A percentile compares a stretch with the other conserved stretches of the same genome.
Conservation (phyloP, 2,888 invertebrate genomes). For the Drosophila mettleri region DNA sequence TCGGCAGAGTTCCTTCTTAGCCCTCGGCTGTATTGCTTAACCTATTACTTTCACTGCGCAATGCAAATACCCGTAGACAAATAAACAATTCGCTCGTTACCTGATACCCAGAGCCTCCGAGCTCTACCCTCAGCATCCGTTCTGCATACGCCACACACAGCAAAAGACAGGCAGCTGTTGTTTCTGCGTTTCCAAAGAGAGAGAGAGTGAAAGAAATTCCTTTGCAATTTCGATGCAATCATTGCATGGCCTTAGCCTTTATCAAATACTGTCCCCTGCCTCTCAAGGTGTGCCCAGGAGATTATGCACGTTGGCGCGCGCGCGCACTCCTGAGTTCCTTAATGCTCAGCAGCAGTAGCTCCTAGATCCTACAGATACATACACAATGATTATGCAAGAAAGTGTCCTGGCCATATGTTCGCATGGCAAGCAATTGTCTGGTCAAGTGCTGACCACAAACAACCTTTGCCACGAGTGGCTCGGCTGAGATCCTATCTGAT, state of each 20-base stretch:
- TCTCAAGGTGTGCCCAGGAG: slow-evolving; percentile 61
- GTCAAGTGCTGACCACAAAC: slow-evolving; percentile 68
- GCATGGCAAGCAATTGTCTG: slow-evolving; percentile 30
- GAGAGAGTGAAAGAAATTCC: slow-evolving; percentile 32
- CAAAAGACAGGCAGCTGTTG: slow-evolving; percentile 45
- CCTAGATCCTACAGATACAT: slow-evolving; percentile 43
- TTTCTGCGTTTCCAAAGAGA: slow-evolving; percentile 17
- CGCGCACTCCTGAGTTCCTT: slow-evolving; percentile 13
- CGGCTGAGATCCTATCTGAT: slow-evolving; percentile 14
- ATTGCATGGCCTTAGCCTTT: slow-evolving; percentile 41
- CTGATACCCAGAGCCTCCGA: slow-evolving; percentile 45
- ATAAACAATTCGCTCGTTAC: slow-evolving; percentile 57
- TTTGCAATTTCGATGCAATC: slow-evolving; percentile 67
- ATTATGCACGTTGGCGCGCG: slow-evolving; percentile 71
- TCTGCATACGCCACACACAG: slow-evolving; percentile 53
- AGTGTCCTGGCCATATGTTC: slow-evolving; percentile 31
- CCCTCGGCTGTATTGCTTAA: slow-evolving; percentile 1
- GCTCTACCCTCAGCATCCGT: slow-evolving; percentile 26
- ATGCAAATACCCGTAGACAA: slow-evolving; percentile 52
- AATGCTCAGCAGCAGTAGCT: slow-evolving; percentile 7
- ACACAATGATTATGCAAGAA: slow-evolving; percentile 65
- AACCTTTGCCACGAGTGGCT: slow-evolving; percentile 35
- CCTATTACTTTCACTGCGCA: slow-evolving; percentile 57
- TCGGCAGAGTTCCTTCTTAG: not conserved
- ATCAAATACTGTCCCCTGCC: slow-evolving; percentile 50